These are phyloP conservation scores for Aepyceros melampus DNA, from an alignment of 2,113 vertebrate genomes.

Conservation along the genomic window DNA sequence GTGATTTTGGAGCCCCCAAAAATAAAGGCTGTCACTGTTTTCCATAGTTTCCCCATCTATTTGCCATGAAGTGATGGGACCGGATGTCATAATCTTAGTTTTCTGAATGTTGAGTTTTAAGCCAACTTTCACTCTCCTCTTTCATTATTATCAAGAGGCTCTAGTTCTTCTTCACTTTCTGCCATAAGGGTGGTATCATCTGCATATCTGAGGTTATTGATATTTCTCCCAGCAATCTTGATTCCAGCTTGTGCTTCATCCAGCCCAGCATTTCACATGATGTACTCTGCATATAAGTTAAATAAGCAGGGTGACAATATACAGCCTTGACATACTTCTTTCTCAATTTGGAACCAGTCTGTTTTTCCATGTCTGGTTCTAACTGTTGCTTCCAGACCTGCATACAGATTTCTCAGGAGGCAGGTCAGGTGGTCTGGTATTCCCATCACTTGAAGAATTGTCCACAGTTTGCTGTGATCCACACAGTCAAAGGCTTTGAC, in stretches of 20 bases:
- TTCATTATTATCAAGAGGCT: neutral
- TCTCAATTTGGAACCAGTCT: neutral
- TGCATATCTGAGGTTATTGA: neutral
- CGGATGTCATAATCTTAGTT: neutral
- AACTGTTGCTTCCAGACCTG: neutral
- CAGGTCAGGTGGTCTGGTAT: neutral
- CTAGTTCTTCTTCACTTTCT: neutral
- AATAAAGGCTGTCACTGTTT: neutral
- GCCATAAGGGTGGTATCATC: neutral
- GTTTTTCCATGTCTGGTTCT: neutral
- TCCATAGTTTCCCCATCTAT: neutral
- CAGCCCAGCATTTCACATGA: neutral
- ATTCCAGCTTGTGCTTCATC: neutral
- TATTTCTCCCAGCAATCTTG: neutral
- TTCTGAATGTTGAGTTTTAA: neutral
- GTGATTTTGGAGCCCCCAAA: neutral
- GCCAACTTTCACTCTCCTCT: neutral
- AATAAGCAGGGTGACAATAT: neutral
- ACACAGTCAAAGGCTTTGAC: neutral
- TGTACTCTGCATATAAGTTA: neutral
- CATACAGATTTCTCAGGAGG: neutral
- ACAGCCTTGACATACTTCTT: neutral
- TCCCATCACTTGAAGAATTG: neutral
- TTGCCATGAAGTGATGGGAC: neutral
- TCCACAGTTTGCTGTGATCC: neutral